Conservation (phyloP, 2,797 vertebrate species). For the Coregonus ussuriensis region DNA sequence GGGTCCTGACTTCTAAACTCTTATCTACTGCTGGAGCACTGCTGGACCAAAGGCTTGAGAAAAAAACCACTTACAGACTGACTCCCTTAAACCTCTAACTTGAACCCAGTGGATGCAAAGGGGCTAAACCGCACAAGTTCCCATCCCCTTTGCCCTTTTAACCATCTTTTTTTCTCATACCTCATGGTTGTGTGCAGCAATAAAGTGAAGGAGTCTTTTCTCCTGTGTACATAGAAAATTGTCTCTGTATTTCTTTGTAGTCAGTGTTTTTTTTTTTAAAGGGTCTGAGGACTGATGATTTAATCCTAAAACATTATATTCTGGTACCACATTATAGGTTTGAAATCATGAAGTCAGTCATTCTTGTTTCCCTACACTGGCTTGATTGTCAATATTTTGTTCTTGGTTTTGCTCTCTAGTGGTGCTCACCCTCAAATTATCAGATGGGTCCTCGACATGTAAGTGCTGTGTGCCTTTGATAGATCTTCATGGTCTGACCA, state of each 20-base stretch:
- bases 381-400: background rate
- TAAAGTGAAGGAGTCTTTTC: slow-evolving; percentile 63
- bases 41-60: slow-evolving; percentile 50
- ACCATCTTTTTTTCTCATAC: slow-evolving; percentile 29
- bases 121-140: slow-evolving; percentile 63
- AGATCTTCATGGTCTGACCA: background rate
- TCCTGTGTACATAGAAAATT: slow-evolving; percentile 65
- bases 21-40: background rate
- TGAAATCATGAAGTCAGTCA: background rate
- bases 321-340: background rate
- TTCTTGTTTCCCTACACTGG: background rate
- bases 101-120: slow-evolving; percentile 44
- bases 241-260: slow-evolving; percentile 36
- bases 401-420: slow-evolving; percentile 35
- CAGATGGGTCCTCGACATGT: too few species aligned
- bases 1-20: slow-evolving; percentile 88
- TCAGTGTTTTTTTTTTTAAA: background rate
- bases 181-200: slow-evolving; percentile 50
- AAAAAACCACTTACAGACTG: slow-evolving; percentile 25
- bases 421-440: slow-evolving; percentile 18
- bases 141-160: background rate
- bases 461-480: background rate
- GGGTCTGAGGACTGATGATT: background rate
- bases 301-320: background rate
- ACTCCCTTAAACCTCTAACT: background rate